A percentile compares a stretch with the other conserved stretches of the same genome.
Evolutionary conservation across 2,113 vertebrate genomes (phyloP).

Genomic region (Caracal caracal): DNA sequence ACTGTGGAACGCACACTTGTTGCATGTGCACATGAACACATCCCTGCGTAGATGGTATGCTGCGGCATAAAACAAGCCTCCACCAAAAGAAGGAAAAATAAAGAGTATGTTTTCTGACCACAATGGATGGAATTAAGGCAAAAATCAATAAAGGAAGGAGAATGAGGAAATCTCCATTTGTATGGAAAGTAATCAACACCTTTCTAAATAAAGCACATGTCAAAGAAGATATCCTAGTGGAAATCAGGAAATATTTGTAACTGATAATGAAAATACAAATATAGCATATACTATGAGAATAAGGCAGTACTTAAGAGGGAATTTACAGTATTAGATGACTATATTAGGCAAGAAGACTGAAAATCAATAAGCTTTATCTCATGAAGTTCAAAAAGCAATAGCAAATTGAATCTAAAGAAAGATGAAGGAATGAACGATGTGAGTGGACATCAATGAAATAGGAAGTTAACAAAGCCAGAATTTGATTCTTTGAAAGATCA

Average conservation of each 20-base stretch:
- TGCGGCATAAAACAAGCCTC: not conserved
- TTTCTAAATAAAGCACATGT: conserved; percentile 24
- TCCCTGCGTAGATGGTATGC: not conserved
- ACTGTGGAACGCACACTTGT: not conserved
- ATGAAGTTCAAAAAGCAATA: not conserved
- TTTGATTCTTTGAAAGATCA: not conserved
- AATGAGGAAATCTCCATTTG: not conserved
- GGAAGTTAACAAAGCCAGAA: not conserved
- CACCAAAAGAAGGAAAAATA: not conserved
- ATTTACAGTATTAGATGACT: not conserved
- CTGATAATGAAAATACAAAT: not conserved
- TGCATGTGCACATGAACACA: not conserved
- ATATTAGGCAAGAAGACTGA: not conserved
- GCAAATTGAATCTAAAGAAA: conserved; percentile 7
- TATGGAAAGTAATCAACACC: not conserved
- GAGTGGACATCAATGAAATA: not conserved
- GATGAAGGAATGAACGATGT: not conserved
- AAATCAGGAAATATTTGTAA: conserved; percentile 10
- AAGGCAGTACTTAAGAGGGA: not conserved
- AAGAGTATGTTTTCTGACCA: not conserved
- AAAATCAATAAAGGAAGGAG: not conserved
- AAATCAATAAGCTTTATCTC: conserved; percentile 3
- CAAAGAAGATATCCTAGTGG: not conserved
- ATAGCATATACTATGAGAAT: not conserved
- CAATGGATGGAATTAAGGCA: not conserved